Base-by-base conservation (phyloP, 2,888 invertebrate species). In the Halocaridina rubra region DNA sequence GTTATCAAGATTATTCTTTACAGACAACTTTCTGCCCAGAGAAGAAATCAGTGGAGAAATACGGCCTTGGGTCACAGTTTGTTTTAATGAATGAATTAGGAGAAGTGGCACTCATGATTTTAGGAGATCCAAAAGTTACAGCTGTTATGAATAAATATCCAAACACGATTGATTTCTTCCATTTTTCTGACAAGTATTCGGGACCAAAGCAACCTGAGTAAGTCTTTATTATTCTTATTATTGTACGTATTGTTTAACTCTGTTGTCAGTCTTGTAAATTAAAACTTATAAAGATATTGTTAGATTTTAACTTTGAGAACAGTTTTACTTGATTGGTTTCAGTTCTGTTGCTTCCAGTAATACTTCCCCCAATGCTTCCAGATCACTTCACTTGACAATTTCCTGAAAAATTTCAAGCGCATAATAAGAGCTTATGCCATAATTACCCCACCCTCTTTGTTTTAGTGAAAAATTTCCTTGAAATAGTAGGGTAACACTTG, bases 181-280 rank as follows among this genome's bases (percentile, higher is more conserved):
- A 99, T 92, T 94, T 99, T 90, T 98, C 98, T 80, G 99, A 99
- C 92, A 96, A 98, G 90, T 99, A 95, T 92, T 95, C 96, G 89
- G 99, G 99, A 53, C 94, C 94, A 32, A 96, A 97, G 91, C 95
- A 87, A 22, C 85, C 85, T 19, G 87, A 87, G 77, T 86, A 61
- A 80, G 87, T 85, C 7, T 30, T 7, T 7, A 27, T 1, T 27
- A 3, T n/a, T 72, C 7, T 1, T 3, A 10, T n/a, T 72, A 22
- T 16, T 59, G 59, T 2, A 7, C 8, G 19, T 59, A 59, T 8
- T 13, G n/a, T n/a, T n/a, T n/a, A n/a, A n/a, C n/a, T n/a, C n/a
- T n/a, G n/a, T n/a, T n/a, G n/a, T n/a, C n/a, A n/a, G n/a, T n/a
- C n/a, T n/a, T n/a, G n/a, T n/a, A n/a, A n/a, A n/a, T n/a, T n/a